Conservation (phyloP, 2,888 invertebrate species). For the Cistogaster globosa region DNA sequence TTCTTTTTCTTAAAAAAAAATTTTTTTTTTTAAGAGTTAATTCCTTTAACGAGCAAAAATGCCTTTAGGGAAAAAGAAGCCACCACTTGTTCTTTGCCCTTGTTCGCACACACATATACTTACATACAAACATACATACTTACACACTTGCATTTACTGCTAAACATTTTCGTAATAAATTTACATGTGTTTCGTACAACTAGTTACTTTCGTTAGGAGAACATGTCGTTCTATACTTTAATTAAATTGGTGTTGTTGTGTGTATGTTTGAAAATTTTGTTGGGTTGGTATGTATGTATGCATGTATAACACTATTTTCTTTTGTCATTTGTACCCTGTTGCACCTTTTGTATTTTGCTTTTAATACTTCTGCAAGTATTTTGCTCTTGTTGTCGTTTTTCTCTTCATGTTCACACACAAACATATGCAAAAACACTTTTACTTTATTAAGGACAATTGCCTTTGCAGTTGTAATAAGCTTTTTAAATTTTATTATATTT, state of each 20-base stretch:
- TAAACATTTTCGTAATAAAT: constrained; percentile 10
- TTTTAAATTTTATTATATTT: no score
- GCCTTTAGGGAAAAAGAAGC: background rate
- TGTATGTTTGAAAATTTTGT: background rate
- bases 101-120: background rate
- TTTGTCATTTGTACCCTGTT: constrained; percentile 62
- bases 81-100: constrained; percentile 1
- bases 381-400: background rate
- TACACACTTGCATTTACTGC: no score
- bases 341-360: constrained; percentile 29
- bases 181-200: background rate
- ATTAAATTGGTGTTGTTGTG: background rate
- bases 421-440: background rate
- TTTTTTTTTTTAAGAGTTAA: background rate
- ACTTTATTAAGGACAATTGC: constrained; percentile 39
- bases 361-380: background rate
- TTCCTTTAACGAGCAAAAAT: background rate
- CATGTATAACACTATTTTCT: constrained; percentile 8
- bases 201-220: background rate
- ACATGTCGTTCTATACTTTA: background rate
- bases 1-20: no score
- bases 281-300: background rate
- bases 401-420: background rate
- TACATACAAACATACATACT: no score
- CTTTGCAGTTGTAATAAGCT: constrained; percentile 18